Percentiles rank a stretch among this genome's conserved stretches.
Conservation (phyloP, 2,113 vertebrate species). For the Odontophorus gujanensis region DNA sequence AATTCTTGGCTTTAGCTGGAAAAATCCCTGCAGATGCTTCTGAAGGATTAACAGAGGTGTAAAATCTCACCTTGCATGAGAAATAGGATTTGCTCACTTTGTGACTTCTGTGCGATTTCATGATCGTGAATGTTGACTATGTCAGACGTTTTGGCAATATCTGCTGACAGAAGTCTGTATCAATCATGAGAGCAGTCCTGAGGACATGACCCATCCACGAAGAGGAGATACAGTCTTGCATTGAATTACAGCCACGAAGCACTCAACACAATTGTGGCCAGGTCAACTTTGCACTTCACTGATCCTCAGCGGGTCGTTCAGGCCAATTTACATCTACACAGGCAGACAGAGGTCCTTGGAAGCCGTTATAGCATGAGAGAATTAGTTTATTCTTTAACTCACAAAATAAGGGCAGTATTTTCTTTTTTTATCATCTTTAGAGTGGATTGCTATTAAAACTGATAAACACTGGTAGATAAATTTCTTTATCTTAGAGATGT, state of each 20-base stretch:
- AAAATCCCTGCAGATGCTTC: neutral
- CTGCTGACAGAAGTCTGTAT: constrained; percentile 17
- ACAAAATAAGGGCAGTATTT: neutral
- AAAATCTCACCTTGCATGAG: constrained; percentile 13
- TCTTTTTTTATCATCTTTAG: neutral
- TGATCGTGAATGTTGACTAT: constrained; percentile 3
- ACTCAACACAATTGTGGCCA: constrained; percentile 18
- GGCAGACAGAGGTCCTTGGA: neutral
- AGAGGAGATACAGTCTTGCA: neutral
- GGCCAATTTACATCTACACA: neutral
- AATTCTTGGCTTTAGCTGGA: neutral
- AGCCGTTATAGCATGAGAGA: neutral
- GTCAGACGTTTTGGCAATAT: neutral
- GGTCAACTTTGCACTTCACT: constrained; percentile 23
- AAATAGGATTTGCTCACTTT: neutral
- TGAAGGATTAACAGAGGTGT: neutral
- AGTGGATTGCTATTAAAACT: neutral
- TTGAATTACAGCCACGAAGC: constrained; percentile 7
- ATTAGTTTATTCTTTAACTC: constrained; percentile 19
- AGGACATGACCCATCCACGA: neutral
- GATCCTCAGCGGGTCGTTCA: neutral
- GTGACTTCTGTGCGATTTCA: neutral
- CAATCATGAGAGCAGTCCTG: neutral
- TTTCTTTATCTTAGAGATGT: neutral
- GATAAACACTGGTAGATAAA: neutral